Base-by-base conservation (phyloP, 30 jellyfish, hydroid and myxozoan species). In the Calvadosia cruxmelitensis region DNA sequence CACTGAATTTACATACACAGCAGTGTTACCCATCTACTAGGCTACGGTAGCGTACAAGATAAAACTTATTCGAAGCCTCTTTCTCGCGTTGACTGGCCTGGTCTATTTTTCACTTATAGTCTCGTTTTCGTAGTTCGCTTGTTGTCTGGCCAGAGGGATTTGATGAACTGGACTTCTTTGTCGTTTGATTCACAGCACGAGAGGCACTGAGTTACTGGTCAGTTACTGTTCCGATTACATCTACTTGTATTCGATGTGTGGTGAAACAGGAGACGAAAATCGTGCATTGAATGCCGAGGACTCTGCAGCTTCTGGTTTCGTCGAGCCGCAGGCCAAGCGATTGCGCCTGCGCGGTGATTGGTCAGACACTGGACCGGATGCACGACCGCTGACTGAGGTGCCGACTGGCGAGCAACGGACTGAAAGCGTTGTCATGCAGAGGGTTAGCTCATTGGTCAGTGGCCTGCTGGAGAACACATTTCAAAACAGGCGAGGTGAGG, bases 281-380 rank as follows among this genome's bases (percentile, higher is more conserved):
- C 24, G 76, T 29, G 20, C 66, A 5, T 13, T 20, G 3, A 66
- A 27, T 29, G 36, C 20, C n/a, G 66, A 25, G 66, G 20, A 66
- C 7, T 64, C 34, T 5, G 81, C 67, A 23, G 61, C 33, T 0
- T 26, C 79, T 15, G 50, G 50, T 0, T 42, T 49, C 52, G 69
- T 72, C 10, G 57, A 42, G 36, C 94, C 96, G 2, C 79, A 94
- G 1, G 70, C 74, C 20, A 86, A 86, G 36, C 79, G 94, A 7
- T 83, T 86, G 10, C 92, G 96, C 7, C 63, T 86, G 69, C 92
- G 94, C 0, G 94, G 94, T 23, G 96, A 86, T 74, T 86, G 96
- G 96, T 86, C 96, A 3, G 96, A 86, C 48, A 86, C 96, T 7
- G 96, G 96, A 0, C 96, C 96, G 49, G 28, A 80, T 61, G 93